These are phyloP conservation scores for Halocynthia aurantium DNA, from an alignment of 23 tunicate genomes.

Conservation along the genomic window DNA sequence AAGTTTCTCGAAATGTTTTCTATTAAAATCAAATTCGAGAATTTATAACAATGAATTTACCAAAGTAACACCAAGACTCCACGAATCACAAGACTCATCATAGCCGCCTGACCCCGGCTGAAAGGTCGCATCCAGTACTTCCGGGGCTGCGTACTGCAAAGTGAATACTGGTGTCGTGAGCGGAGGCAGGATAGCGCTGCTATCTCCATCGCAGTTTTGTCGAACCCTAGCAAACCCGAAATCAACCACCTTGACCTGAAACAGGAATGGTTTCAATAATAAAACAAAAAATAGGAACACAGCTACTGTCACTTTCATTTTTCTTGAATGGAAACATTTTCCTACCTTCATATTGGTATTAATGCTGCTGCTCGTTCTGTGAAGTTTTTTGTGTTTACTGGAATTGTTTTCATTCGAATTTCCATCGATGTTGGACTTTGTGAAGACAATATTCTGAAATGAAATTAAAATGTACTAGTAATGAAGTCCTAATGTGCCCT, in stretches of 20 bases:
- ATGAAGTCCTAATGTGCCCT: no score
- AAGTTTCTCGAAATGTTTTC: not conserved
- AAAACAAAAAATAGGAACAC: no score
- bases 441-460: constrained; percentile 22
- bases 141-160: constrained; percentile 93
- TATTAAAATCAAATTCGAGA: not conserved
- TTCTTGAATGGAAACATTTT: not conserved
- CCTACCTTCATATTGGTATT: constrained; percentile 22
- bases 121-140: constrained; percentile 51
- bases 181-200: constrained; percentile 38
- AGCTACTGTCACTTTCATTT: no score
- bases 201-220: constrained; percentile 11
- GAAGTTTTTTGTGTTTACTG: constrained; percentile 6
- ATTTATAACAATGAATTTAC: constrained; percentile 17
- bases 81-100: constrained; percentile 89
- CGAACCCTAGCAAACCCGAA: constrained; percentile 79
- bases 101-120: constrained; percentile 49
- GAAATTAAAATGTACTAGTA: not conserved
- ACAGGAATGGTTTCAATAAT: not conserved
- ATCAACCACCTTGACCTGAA: constrained; percentile 75
- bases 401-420: constrained; percentile 10
- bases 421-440: not conserved
- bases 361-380: constrained; percentile 25
- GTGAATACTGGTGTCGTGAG: constrained; percentile 89
- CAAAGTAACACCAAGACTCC: constrained; percentile 94